Evolutionary conservation across 2,888 invertebrate species (phyloP), one percentile per base, ranked within the genome.

Genomic region (Caenorhabditis becei): DNA sequence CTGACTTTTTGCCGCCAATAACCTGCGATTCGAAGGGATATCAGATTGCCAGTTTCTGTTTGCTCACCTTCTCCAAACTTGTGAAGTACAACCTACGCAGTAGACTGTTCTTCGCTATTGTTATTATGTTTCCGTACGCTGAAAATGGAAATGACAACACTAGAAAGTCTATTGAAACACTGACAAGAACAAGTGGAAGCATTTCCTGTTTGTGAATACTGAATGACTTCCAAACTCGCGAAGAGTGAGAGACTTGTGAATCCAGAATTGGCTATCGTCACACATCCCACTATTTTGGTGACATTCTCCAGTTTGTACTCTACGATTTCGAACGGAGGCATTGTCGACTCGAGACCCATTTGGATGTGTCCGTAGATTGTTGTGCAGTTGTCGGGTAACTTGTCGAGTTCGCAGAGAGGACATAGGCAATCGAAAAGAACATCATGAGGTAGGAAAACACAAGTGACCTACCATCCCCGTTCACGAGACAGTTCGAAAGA

Each of bases 241-340:
- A 81, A 37, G 18, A 81, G 37, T 16, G 28, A n/a, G 11, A 81
- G 71, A 23, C 26, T 53, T 16, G 81, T 81, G 56, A 72, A 71
- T 4, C 71, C 81, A 4, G 81, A 77, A 24, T 81, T 81, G 20
- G 81, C 77, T 5, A 81, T 77, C 5, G 77, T 81, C 14, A 81
- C 44, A 49, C 81, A 81, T 18, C 81, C 81, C 7, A 56, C 28
- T 1, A 81, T 59, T 28, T 62, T 70, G 2, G 66, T 65, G 16
- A 81, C 67, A 28, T 71, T 77, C 28, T 61, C 26, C 0, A 81
- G 63, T 53, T 81, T 81, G 28, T 58, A 77, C 24, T 67, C 77
- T 2, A 80, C 51, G 4, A 80, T 70, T 37, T 81, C 81, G 18
- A 58, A 72, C 1, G 81, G 81, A 11, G 77, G 72, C 81, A 81